Conservation (phyloP, 2,888 invertebrate species). For the Camptogramma bilineatum region DNA sequence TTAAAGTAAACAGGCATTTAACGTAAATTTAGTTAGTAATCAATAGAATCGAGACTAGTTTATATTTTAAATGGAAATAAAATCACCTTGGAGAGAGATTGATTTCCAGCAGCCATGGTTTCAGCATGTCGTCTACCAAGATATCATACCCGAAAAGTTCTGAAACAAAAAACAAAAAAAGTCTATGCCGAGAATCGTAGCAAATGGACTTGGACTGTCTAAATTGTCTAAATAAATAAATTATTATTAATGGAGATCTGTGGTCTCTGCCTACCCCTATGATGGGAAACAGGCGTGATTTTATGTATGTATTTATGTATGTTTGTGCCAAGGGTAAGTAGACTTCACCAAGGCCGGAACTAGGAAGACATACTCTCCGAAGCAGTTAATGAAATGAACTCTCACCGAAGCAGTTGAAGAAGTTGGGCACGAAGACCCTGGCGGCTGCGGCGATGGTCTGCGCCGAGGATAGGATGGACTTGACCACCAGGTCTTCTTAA, state of each 20-base stretch:
- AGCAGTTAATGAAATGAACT: too few species aligned
- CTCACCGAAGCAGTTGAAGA: slow-evolving; percentile 96
- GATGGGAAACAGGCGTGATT: too few species aligned
- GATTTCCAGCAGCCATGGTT: slow-evolving; percentile 98
- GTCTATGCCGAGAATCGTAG: background rate
- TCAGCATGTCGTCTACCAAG: slow-evolving; percentile 94
- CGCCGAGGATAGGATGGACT: slow-evolving; percentile 95
- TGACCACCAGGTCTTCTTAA: slow-evolving; percentile 96
- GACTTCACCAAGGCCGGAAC: too few species aligned
- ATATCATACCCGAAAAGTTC: slow-evolving; percentile 98
- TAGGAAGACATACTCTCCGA: too few species aligned
- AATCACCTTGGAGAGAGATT: slow-evolving; percentile 93
- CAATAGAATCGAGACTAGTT: too few species aligned
- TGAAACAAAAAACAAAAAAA: slow-evolving; percentile 64
- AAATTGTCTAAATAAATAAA: background rate
- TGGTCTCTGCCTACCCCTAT: too few species aligned
- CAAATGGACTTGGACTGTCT: too few species aligned
- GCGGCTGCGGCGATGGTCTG: slow-evolving; percentile 95
- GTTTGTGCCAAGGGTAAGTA: too few species aligned
- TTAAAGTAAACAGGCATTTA: too few species aligned
- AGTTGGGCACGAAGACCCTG: slow-evolving; percentile 95
- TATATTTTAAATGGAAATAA: background rate
- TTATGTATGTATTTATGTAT: too few species aligned
- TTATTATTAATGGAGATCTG: too few species aligned
- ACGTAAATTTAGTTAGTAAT: too few species aligned